phyloP scores from a whole-genome alignment of 2,888 invertebrate genomes.

The Sarcophaga subvicina region DNA sequence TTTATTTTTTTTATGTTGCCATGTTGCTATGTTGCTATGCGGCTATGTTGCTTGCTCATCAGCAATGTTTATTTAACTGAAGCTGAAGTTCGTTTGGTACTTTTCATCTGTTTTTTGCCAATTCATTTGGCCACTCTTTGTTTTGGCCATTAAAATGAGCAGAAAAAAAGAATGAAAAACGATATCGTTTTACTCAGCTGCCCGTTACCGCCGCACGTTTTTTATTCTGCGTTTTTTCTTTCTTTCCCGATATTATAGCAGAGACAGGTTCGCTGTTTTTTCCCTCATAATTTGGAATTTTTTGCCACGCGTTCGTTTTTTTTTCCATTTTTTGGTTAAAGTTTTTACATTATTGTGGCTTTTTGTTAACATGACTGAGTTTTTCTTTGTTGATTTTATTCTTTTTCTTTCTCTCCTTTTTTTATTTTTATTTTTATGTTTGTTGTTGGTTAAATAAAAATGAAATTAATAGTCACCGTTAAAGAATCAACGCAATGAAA shows the following conservation, averaged over 20 bases:
- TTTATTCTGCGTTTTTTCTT: not conserved
- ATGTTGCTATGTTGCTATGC: not conserved
- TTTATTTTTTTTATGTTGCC: not conserved
- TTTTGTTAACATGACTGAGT: no score
- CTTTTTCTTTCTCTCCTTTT: no score
- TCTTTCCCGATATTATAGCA: not conserved
- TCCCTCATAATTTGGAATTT: not conserved
- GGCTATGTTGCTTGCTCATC: not conserved
- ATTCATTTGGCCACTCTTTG: conserved; percentile 26
- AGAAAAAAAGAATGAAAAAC: conserved; percentile 21
- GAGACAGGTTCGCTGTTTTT: conserved; percentile 13
- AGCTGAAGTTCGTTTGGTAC: no score
- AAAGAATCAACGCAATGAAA: conserved; percentile 44
- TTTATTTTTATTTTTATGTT: no score
- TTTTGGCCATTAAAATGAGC: conserved; percentile 48
- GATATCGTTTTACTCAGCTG: no score
- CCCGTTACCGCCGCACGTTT: not conserved
- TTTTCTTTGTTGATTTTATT: no score
- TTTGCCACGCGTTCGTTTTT: conserved; percentile 11
- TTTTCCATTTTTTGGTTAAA: no score
- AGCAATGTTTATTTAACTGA: not conserved
- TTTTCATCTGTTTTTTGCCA: not conserved
- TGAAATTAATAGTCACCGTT: conserved; percentile 65
- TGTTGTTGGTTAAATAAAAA: conserved; percentile 27
- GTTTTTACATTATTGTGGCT: no score